Base-by-base conservation (phyloP, 1,140 invertebrate species). In the Prorops nasuta region DNA sequence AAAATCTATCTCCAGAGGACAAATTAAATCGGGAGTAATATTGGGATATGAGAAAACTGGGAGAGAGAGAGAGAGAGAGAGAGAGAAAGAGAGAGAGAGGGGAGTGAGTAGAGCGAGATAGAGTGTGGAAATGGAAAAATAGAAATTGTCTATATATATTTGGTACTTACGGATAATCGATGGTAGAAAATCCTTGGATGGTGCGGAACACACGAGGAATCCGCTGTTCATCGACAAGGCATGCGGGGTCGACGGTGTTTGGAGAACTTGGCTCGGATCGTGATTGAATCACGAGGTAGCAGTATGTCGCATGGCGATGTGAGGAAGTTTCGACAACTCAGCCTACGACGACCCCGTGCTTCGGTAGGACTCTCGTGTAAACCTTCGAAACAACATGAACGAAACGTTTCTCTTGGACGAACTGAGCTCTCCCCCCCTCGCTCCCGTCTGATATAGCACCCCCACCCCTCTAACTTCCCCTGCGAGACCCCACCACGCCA, bases 351-450 rank as follows among this genome's bases (percentile, higher is more conserved):
- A n/a, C n/a, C n/a, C n/a, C n/a, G n/a, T n/a, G n/a, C n/a, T 28
- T 60, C 51, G 49, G 41, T 54, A 51, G 37, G 51, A 58, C 17
- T 38, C 42, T 58, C 45, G 46, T 61, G 60, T 50, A 35, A 41
- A 63, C 49, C 53, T 49, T 56, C 53, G 35, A 57, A 60, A 67
- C 65, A 64, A 71, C 60, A 59, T 65, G 39, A 69, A 66, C 72
- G 69, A 70, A 61, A 71, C 74, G 72, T 66, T 75, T 54, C 62
- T 74, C 67, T 75, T 69, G 64, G 64, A 69, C 59, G 65, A 74
- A 78, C 76, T 78, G 74, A 74, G 59, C 66, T 74, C 65, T 77
- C 74, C 73, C 76, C 73, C 70, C 72, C 76, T 76, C 64, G 66
- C 68, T 52, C 38, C 54, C 46, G 50, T 34, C 45, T 71, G 67